Evolutionary conservation across 2,113 vertebrate genomes (phyloP).

Genomic region (Etheostoma cragini): DNA sequence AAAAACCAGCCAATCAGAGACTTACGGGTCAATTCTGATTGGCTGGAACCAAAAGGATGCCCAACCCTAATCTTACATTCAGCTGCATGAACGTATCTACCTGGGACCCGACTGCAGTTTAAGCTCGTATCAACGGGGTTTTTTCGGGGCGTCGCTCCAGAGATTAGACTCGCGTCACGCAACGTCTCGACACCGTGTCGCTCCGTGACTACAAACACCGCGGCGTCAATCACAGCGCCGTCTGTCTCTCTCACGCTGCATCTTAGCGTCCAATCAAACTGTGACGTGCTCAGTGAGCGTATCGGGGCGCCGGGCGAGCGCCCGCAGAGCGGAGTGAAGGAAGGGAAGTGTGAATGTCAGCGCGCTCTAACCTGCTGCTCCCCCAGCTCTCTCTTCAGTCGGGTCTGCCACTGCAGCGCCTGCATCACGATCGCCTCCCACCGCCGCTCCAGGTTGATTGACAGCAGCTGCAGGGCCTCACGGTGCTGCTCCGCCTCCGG

Average conservation of each 20-base stretch:
- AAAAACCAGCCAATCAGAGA: too few relatives aligned
- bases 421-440: constrained; percentile 99
- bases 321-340: constrained; percentile 46
- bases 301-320: constrained; percentile 39
- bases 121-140: not conserved
- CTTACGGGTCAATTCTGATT: too few relatives aligned
- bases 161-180: constrained; percentile 22
- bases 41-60: too few relatives aligned
- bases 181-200: constrained; percentile 20
- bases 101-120: not conserved
- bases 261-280: constrained; percentile 54
- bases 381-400: constrained; percentile 88
- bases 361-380: constrained; percentile 85
- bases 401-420: constrained; percentile 95
- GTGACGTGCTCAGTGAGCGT: constrained; percentile 51
- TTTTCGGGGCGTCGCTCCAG: not conserved
- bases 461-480: constrained; percentile 93
- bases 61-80: not conserved
- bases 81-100: not conserved
- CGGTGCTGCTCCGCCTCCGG: constrained; percentile 88
- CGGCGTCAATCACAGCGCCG: constrained; percentile 51
- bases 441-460: constrained; percentile 95
- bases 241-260: constrained; percentile 60
- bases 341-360: constrained; percentile 54
- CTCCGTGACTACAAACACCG: too few relatives aligned